Conservation (phyloP, 2,113 vertebrate species). For the Cyanoderma ruficeps region DNA sequence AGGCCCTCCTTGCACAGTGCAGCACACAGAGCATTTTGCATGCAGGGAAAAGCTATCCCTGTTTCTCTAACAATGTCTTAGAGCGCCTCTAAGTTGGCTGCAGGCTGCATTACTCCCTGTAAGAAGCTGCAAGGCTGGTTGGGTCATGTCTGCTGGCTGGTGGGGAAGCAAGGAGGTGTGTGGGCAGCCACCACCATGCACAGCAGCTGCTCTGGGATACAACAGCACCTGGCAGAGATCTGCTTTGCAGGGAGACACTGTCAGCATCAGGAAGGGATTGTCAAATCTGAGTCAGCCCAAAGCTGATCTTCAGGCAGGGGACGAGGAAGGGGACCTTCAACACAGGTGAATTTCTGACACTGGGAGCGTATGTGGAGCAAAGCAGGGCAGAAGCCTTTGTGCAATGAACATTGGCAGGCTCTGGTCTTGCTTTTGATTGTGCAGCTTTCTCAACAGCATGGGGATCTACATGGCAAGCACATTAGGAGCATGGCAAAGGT, state of each 20-base stretch:
- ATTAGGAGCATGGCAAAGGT: background rate
- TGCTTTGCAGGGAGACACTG: background rate
- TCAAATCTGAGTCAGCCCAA: background rate
- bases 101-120: fast-evolving
- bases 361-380: background rate
- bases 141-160: background rate
- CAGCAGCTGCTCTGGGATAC: background rate
- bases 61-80: fast-evolving
- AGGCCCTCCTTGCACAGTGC: fast-evolving
- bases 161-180: background rate
- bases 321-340: background rate
- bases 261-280: background rate
- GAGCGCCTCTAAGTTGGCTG: background rate
- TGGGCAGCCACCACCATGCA: fast-evolving
- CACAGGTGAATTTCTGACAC: fast-evolving
- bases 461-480: background rate
- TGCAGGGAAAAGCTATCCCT: background rate
- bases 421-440: background rate
- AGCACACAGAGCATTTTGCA: background rate
- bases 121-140: background rate
- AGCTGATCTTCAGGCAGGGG: background rate
- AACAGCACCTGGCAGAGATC: fast-evolving
- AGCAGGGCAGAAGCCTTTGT: background rate
- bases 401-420: fast-evolving
- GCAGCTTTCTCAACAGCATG: background rate